phyloP scores from a whole-genome alignment of 2,888 invertebrate genomes.

The Lycophotia porphyrea region DNA sequence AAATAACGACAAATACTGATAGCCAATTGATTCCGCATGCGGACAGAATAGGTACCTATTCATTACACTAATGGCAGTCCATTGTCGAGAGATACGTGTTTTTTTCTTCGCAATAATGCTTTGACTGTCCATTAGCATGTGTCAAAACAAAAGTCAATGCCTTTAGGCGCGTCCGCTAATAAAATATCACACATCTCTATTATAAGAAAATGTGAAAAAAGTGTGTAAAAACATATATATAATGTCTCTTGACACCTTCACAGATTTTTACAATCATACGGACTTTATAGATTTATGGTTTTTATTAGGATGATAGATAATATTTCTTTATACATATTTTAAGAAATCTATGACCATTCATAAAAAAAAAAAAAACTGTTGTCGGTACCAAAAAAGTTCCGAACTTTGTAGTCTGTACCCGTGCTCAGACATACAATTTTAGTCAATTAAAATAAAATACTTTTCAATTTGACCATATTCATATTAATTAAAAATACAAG shows the following conservation, averaged over 20 bases:
- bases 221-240: conserved; percentile 44
- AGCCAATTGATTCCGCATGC: conserved; percentile 74
- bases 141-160: conserved; percentile 77
- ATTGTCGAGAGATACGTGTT: conserved; percentile 73
- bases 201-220: conserved; percentile 52
- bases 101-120: conserved; percentile 66
- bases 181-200: conserved; percentile 65
- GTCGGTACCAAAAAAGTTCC: background rate
- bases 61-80: conserved; percentile 80
- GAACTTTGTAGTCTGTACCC: background rate
- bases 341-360: background rate
- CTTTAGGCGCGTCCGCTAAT: conserved; percentile 72
- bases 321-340: background rate
- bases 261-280: conserved; percentile 40
- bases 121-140: conserved; percentile 76
- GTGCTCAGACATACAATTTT: background rate
- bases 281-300: conserved; percentile 47
- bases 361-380: background rate
- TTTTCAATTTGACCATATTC: conserved; percentile 25
- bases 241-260: conserved; percentile 55
- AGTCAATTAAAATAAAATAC: conserved; percentile 5
- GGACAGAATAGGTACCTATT: conserved; percentile 74
- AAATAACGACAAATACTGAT: conserved; percentile 73
- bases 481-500: conserved; percentile 53
- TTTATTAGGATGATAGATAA: conserved; percentile 27